Percentiles rank a stretch among this genome's conserved stretches.
phyloP scores from a whole-genome alignment of 2,797 vertebrate species.

The Pachyuromys duprasi region DNA sequence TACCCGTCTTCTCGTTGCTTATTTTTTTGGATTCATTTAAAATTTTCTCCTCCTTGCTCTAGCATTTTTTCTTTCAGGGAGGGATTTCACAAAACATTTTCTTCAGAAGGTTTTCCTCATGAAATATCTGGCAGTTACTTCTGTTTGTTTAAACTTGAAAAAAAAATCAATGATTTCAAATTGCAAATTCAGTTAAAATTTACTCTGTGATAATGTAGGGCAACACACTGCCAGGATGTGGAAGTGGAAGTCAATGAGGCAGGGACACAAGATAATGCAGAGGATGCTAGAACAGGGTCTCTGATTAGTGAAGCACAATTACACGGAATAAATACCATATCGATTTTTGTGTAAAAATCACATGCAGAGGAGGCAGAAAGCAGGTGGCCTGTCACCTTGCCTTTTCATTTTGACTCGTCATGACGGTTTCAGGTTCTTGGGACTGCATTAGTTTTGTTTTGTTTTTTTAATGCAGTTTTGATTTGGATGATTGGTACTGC shows the following conservation, averaged over 20 bases:
- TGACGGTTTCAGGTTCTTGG: slow-evolving; percentile 29
- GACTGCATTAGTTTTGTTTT: slow-evolving; percentile 7
- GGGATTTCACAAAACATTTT: not conserved
- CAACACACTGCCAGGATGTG: slow-evolving; percentile 62
- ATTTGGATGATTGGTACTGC: slow-evolving; percentile 9
- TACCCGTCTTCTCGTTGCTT: not conserved
- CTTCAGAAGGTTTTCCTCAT: slow-evolving; percentile 50
- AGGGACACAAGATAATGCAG: slow-evolving; percentile 73
- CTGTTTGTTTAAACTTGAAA: slow-evolving; percentile 79
- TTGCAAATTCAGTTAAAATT: slow-evolving; percentile 77
- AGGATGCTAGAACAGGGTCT: slow-evolving; percentile 66
- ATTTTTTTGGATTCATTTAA: not conserved
- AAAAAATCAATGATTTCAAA: slow-evolving; percentile 78
- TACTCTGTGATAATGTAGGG: slow-evolving; percentile 70
- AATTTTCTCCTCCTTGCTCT: not conserved
- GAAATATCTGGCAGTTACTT: slow-evolving; percentile 68
- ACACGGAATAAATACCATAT: slow-evolving; percentile 70
- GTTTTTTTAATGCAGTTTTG: not conserved
- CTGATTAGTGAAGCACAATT: slow-evolving; percentile 79
- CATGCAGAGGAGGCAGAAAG: not conserved
- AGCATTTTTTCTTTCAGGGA: not conserved
- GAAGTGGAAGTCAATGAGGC: slow-evolving; percentile 79
- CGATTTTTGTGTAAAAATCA: slow-evolving; percentile 70
- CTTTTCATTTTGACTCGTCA: slow-evolving; percentile 21
- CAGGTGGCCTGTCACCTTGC: slow-evolving; percentile 15